Percentiles rank a stretch among this genome's conserved stretches.
phyloP scores from a whole-genome alignment of 2,797 vertebrate species.

The Erpetoichthys calabaricus region DNA sequence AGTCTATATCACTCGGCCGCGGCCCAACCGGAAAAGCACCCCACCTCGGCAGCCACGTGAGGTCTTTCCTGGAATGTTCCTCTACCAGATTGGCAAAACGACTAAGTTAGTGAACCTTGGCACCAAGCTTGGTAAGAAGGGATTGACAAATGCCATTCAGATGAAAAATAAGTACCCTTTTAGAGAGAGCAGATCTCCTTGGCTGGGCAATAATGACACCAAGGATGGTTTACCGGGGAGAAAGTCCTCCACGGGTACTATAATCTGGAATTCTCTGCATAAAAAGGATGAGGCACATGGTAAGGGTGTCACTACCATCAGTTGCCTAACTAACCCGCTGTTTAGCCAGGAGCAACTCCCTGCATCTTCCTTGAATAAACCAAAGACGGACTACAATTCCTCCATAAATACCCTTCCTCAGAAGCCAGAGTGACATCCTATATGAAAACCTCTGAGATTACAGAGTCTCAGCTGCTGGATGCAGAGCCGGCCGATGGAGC shows the following conservation, averaged over 20 bases:
- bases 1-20: constrained; percentile 75
- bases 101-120: constrained; percentile 49
- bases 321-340: constrained; percentile 21
- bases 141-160: constrained; percentile 32
- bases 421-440: constrained; percentile 58
- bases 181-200: constrained; percentile 32
- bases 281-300: background rate
- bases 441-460: constrained; percentile 60
- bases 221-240: constrained; percentile 26
- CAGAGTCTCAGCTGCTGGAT: constrained; percentile 46
- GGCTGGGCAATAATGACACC: constrained; percentile 36
- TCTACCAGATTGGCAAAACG: constrained; percentile 60
- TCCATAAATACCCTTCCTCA: constrained; percentile 28
- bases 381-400: constrained; percentile 32
- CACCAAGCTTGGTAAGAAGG: constrained; percentile 33
- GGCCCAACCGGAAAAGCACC: constrained; percentile 29
- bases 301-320: background rate
- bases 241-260: constrained; percentile 18
- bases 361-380: constrained; percentile 12
- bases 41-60: constrained; percentile 45
- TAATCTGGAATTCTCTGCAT: constrained; percentile 12
- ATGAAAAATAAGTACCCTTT: constrained; percentile 41
- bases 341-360: constrained; percentile 21
- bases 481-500: constrained; percentile 27
- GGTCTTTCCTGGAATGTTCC: constrained; percentile 68